These are phyloP conservation scores for Tragelaphus strepsiceros DNA, from an alignment of 2,113 vertebrate species.

Conservation along the genomic window DNA sequence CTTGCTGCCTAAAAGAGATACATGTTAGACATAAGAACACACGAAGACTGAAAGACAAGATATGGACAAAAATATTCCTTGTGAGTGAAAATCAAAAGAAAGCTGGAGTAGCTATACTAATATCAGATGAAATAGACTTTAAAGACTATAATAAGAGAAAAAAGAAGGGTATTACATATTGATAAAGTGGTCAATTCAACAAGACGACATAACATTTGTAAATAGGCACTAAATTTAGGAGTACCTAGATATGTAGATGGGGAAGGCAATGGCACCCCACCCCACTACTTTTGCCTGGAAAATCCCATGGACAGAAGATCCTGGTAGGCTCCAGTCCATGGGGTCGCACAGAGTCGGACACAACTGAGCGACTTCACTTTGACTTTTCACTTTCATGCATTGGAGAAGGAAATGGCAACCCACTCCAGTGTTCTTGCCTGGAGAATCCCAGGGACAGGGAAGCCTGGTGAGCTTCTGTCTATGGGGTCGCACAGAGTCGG, in stretches of 20 bases:
- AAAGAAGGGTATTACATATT: neutral
- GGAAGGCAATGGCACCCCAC: too few relatives aligned
- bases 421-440: too few relatives aligned
- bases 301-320: too few relatives aligned
- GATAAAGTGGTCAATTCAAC: neutral
- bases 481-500: too few relatives aligned
- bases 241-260: neutral
- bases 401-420: too few relatives aligned
- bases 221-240: neutral
- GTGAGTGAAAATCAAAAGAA: neutral
- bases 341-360: too few relatives aligned
- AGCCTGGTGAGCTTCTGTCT: too few relatives aligned
- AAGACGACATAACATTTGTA: neutral
- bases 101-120: neutral
- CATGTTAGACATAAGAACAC: neutral
- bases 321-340: too few relatives aligned
- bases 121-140: neutral
- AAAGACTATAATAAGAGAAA: neutral
- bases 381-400: too few relatives aligned
- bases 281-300: too few relatives aligned
- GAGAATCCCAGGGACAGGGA: too few relatives aligned
- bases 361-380: too few relatives aligned
- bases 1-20: neutral
- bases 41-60: neutral
- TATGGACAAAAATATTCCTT: neutral